Conservation (phyloP, 2,888 invertebrate genomes). For the Athripsodes cinereus region DNA sequence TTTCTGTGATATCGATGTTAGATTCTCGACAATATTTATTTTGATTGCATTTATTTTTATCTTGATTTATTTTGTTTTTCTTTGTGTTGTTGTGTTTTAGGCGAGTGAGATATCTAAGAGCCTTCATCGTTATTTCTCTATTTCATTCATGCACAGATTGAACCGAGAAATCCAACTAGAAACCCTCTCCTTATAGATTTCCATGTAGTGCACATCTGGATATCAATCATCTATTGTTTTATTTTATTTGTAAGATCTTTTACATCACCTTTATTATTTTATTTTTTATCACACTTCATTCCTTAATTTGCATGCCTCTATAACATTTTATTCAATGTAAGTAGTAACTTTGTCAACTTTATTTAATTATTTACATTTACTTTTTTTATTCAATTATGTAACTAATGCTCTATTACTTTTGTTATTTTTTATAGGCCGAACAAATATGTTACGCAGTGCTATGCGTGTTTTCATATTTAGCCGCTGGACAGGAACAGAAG, state of each 20-base stretch:
- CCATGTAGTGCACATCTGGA: not conserved
- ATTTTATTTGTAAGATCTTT: conserved; percentile 24
- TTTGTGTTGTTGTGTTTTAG: conserved; percentile 26
- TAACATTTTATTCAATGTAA: too few relatives aligned
- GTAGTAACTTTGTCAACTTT: too few relatives aligned
- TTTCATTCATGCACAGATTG: conserved; percentile 21
- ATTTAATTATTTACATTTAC: not conserved
- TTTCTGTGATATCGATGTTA: too few relatives aligned
- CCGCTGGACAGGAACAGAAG: conserved; percentile 80
- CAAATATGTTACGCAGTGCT: conserved; percentile 99
- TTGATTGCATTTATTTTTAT: conserved; percentile 30
- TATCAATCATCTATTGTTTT: conserved; percentile 6
- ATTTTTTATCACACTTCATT: conserved; percentile 12
- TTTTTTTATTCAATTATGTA: not conserved
- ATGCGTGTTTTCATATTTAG: conserved; percentile 98
- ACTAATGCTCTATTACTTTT: conserved; percentile 5
- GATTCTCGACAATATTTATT: too few relatives aligned
- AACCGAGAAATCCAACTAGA: conserved; percentile 16
- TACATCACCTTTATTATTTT: conserved; percentile 16
- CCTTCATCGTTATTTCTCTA: conserved; percentile 26
- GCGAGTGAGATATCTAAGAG: conserved; percentile 24
- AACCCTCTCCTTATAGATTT: conserved; percentile 13
- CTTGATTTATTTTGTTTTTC: conserved; percentile 5
- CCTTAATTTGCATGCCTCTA: not conserved
- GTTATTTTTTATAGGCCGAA: conserved; percentile 86